A percentile compares a stretch with the other conserved stretches of the same genome.
Evolutionary conservation across 2,888 invertebrate species (phyloP).

Genomic region (Stenodema calcarata): DNA sequence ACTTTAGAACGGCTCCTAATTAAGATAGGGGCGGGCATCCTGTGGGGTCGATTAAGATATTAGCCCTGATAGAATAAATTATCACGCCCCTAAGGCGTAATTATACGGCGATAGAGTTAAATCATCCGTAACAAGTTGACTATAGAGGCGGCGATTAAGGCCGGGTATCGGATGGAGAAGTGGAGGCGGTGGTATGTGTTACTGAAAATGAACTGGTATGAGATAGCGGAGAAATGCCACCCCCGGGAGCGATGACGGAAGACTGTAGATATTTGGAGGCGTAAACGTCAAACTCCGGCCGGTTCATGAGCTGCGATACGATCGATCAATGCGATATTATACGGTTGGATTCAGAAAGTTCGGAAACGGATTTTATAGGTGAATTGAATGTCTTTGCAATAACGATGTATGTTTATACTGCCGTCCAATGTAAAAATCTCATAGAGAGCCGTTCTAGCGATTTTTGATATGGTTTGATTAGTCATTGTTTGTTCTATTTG

Average conservation of each 20-base stretch:
- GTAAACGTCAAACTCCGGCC: too few relatives aligned
- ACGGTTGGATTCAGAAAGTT: too few relatives aligned
- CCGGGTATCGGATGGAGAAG: slow-evolving; percentile 14
- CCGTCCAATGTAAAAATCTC: too few relatives aligned
- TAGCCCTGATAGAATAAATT: slow-evolving; percentile 46
- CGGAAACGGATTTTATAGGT: too few relatives aligned
- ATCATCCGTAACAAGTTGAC: slow-evolving; percentile 47
- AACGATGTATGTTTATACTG: too few relatives aligned
- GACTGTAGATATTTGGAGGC: too few relatives aligned
- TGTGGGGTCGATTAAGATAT: slow-evolving; percentile 48
- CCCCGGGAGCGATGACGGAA: neutral
- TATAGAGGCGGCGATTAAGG: slow-evolving; percentile 25
- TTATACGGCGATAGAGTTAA: slow-evolving; percentile 42
- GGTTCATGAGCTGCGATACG: too few relatives aligned
- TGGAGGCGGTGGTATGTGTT: neutral
- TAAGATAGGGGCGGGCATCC: slow-evolving; percentile 39
- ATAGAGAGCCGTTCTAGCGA: too few relatives aligned
- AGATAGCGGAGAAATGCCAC: slow-evolving; percentile 35
- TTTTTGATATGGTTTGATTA: too few relatives aligned
- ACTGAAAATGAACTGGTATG: neutral
- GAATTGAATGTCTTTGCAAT: too few relatives aligned
- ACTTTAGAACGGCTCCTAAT: slow-evolving; percentile 40
- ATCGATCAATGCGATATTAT: too few relatives aligned
- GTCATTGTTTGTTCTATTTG: too few relatives aligned
- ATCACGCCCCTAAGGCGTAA: slow-evolving; percentile 47